These are phyloP conservation scores for Drosophila macrothrix DNA, from an alignment of 2,888 invertebrate genomes.

Conservation along the genomic window DNA sequence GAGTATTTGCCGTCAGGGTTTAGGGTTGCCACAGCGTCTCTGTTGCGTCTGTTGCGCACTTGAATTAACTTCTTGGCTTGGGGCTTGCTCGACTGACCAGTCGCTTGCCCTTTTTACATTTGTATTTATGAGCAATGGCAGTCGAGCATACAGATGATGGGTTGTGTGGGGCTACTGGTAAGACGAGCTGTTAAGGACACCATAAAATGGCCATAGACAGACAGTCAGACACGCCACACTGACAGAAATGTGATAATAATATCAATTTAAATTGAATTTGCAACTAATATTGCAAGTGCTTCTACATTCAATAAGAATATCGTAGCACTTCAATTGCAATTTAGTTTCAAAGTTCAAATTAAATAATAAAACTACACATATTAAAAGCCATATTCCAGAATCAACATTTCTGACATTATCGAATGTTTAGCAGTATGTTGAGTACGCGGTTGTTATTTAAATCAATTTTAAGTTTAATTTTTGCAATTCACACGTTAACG, in stretches of 20 bases:
- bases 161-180: neutral
- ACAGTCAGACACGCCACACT: slow-evolving; percentile 29
- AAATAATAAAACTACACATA: neutral
- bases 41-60: slow-evolving; percentile 1
- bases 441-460: neutral
- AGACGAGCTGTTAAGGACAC: slow-evolving; percentile 43
- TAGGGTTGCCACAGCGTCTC: slow-evolving; percentile 13
- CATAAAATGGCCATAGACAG: slow-evolving; percentile 33
- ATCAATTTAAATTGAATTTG: neutral
- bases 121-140: slow-evolving; percentile 69
- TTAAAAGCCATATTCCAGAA: neutral
- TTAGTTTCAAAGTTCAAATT: neutral
- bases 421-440: neutral
- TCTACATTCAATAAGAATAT: neutral
- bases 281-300: neutral
- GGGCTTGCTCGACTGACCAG: slow-evolving; percentile 1
- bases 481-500: neutral
- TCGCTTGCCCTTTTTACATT: slow-evolving; percentile 64
- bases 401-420: neutral
- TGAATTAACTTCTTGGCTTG: slow-evolving; percentile 23
- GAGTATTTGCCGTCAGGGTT: slow-evolving; percentile 31
- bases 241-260: slow-evolving; percentile 5
- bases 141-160: slow-evolving; percentile 6
- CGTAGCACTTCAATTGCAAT: neutral
- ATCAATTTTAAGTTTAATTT: neutral